Evolutionary conservation across 2,888 invertebrate genomes (phyloP).

Genomic region (Stegophylla sp.): DNA sequence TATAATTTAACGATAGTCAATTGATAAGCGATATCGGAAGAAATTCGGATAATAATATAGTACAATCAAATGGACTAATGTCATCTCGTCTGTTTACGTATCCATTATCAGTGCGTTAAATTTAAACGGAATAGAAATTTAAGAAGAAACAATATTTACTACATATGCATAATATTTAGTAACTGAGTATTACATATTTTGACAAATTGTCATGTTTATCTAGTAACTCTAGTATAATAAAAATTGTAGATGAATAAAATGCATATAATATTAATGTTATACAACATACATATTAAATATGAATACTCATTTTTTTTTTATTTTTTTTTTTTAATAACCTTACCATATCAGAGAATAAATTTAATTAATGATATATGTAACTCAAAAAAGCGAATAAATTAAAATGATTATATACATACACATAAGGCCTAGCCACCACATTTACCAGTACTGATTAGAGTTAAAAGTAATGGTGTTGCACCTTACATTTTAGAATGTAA

Average conservation of each 20-base stretch:
- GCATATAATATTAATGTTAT: neutral
- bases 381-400: constrained; percentile 19
- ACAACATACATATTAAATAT: constrained; percentile 3
- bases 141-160: constrained; percentile 18
- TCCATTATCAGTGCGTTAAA: constrained; percentile 11
- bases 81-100: neutral
- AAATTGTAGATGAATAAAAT: neutral
- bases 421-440: constrained; percentile 30
- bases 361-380: constrained; percentile 17
- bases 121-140: neutral
- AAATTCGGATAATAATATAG: constrained; percentile 29
- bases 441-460: constrained; percentile 3
- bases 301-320: neutral
- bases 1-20: neutral
- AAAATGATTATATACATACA: constrained; percentile 30
- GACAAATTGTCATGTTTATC: neutral
- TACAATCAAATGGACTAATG: constrained; percentile 4
- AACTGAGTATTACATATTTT: constrained; percentile 8
- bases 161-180: constrained; percentile 4
- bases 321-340: constrained; percentile 9
- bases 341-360: constrained; percentile 17
- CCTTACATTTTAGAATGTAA: constrained; percentile 53
- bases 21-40: neutral
- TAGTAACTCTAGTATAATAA: neutral
- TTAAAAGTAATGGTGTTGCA: constrained; percentile 45